Percentiles rank a stretch among this genome's conserved stretches.
phyloP scores from a whole-genome alignment of 2,113 vertebrate species.

The Pseudonaja textilis region DNA sequence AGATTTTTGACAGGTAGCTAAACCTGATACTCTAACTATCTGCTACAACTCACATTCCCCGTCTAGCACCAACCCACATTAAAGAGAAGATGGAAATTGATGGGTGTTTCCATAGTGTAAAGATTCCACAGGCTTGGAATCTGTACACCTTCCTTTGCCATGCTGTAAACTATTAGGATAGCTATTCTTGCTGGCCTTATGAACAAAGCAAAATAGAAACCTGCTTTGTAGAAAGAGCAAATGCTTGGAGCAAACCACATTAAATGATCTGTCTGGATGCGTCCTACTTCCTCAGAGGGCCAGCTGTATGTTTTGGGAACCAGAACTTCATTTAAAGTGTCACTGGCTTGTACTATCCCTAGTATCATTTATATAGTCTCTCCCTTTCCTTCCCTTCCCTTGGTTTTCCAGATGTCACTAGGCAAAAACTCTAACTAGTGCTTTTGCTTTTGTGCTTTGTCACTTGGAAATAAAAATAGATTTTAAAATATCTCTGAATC shows the following conservation, averaged over 20 bases:
- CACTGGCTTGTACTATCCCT: not conserved
- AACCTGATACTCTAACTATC: not conserved
- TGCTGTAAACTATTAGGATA: not conserved
- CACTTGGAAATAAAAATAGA: not conserved
- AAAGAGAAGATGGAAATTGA: not conserved
- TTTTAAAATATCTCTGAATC: slow-evolving; percentile 1
- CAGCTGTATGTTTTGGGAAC: not conserved
- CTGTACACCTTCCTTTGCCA: not conserved
- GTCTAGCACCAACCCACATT: not conserved
- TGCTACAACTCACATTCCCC: not conserved
- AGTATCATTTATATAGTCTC: not conserved
- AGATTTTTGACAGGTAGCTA: not conserved
- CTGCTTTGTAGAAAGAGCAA: not conserved
- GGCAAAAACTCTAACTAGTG: not conserved
- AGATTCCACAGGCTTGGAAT: not conserved
- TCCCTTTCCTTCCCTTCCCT: not conserved
- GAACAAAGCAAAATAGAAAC: not conserved
- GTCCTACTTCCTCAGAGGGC: no score
- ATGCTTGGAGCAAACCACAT: not conserved
- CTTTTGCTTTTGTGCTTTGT: not conserved
- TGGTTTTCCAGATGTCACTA: not conserved
- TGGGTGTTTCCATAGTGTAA: not conserved
- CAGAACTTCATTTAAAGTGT: not conserved
- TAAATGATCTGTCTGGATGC: not conserved
- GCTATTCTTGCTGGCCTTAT: not conserved